These are phyloP conservation scores for Alligator sinensis DNA, from an alignment of 2,113 vertebrate species.

Conservation along the genomic window DNA sequence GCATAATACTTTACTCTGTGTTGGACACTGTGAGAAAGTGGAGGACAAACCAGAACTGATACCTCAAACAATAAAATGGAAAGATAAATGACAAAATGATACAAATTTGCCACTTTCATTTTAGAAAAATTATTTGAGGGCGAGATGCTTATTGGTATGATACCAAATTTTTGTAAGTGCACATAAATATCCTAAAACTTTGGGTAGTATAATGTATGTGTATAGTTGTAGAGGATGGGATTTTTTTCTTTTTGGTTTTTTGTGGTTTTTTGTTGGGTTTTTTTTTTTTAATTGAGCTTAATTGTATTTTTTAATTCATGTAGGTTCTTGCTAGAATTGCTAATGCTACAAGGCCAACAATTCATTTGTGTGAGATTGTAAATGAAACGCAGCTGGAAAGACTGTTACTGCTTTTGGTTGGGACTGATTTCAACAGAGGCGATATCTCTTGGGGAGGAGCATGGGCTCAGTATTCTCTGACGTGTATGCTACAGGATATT, in stretches of 20 bases:
- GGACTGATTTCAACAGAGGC: constrained; percentile 97
- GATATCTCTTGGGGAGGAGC: constrained; percentile 99
- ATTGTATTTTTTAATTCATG: neutral
- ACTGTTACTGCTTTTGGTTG: constrained; percentile 93
- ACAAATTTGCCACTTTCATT: neutral
- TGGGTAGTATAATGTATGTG: too few species aligned
- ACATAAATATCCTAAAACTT: too few species aligned
- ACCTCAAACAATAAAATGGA: neutral
- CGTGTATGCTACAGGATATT: constrained; percentile 99
- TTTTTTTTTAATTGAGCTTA: neutral
- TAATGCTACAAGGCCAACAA: constrained; percentile 95
- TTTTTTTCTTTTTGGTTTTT: neutral
- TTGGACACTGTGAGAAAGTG: neutral
- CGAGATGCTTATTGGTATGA: neutral
- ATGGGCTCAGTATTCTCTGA: constrained; percentile 98
- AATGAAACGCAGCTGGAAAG: constrained; percentile 97
- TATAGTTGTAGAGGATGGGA: neutral
- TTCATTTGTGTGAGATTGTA: constrained; percentile 97
- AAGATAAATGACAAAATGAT: neutral
- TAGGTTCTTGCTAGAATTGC: constrained; percentile 97
- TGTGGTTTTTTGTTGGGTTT: too few species aligned
- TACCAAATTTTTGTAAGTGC: too few species aligned
- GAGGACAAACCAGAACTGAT: neutral
- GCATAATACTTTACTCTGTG: neutral
- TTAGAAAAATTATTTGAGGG: neutral